Conservation (phyloP, 2,888 invertebrate species). For the Sericinus montela region DNA sequence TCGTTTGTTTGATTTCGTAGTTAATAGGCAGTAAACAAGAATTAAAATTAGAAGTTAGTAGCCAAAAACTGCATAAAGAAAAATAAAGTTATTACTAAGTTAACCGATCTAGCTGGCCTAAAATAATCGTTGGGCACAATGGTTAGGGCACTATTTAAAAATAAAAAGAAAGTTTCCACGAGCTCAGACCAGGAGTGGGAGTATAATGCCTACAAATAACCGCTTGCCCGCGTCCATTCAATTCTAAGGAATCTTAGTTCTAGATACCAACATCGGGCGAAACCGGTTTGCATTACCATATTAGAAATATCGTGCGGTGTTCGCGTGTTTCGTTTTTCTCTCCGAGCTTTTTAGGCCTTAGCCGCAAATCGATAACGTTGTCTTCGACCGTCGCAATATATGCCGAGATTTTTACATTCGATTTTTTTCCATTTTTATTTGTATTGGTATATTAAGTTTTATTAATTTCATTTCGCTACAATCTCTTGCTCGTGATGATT, state of each 20-base stretch:
- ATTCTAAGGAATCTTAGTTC: slow-evolving; percentile 25
- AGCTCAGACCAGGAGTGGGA: too few relatives aligned
- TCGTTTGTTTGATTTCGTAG: too few relatives aligned
- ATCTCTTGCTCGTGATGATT: not conserved
- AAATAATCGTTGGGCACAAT: too few relatives aligned
- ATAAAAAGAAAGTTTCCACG: too few relatives aligned
- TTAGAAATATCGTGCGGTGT: slow-evolving; percentile 28
- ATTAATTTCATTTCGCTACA: not conserved
- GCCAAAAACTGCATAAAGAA: too few relatives aligned
- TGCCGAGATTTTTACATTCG: not conserved
- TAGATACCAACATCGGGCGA: slow-evolving; percentile 29
- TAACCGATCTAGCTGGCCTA: too few relatives aligned
- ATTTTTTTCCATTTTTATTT: not conserved
- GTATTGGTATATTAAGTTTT: not conserved
- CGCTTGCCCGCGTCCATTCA: slow-evolving; percentile 19
- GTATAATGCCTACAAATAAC: slow-evolving; percentile 10
- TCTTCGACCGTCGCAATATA: not conserved
- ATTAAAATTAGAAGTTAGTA: too few relatives aligned
- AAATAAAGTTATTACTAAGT: too few relatives aligned
- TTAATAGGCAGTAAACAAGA: too few relatives aligned
- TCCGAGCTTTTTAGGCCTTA: not conserved
- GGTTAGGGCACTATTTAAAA: too few relatives aligned
- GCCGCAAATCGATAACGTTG: slow-evolving; percentile 4
- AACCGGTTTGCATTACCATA: slow-evolving; percentile 33
- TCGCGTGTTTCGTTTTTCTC: slow-evolving; percentile 23